Evolutionary conservation across 2,888 invertebrate genomes (phyloP), one percentile per base, ranked within the genome.

Genomic region (Stenodera caucasica): DNA sequence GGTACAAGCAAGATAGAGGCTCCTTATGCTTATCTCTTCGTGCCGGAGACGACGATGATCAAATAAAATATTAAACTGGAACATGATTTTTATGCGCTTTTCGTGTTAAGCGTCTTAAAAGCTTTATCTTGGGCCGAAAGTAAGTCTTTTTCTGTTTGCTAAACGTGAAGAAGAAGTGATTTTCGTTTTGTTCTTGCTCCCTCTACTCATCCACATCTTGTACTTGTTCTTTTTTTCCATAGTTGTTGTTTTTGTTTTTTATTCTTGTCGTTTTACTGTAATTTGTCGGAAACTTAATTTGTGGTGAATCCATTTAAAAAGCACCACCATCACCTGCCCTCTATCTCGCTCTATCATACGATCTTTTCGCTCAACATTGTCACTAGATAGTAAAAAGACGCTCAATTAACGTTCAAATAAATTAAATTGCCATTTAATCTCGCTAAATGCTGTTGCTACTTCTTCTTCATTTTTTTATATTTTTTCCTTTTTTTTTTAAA

Each of bases 31-130:
- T 76, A 77, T 77, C 77, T 75, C 72, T 70, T 73, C 70, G 71
- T 70, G 69, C 74, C 75, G 72, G 72, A 75, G n/a, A 4, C 26
- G 73, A 72, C 75, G 75, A 76, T 77, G 77, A 78, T 79, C 80
- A 77, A 79, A 79, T 79, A 79, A 80, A 80, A 80, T 79, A 79
- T 80, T 78, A 78, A 79, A 76, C 72, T 73, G 73, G 76, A 75
- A 76, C 79, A 78, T 78, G 78, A 79, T 79, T 80, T 79, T 79
- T 78, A 80, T 77, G 78, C 75, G 70, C 72, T 70, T 75, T 80
- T 76, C 78, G 78, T 79, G 78, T 78, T 75, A 76, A 75, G 78
- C 70, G 74, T 78, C 76, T 77, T 76, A 75, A 77, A 76, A 76
- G 70, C 70, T 72, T 74, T 74, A 75, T 74, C 72, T 70, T 66